Percentiles rank a stretch among this genome's conserved stretches.
These are phyloP conservation scores for Helicoverpa armigera DNA, from an alignment of 1,140 invertebrate species.

Conservation along the genomic window DNA sequence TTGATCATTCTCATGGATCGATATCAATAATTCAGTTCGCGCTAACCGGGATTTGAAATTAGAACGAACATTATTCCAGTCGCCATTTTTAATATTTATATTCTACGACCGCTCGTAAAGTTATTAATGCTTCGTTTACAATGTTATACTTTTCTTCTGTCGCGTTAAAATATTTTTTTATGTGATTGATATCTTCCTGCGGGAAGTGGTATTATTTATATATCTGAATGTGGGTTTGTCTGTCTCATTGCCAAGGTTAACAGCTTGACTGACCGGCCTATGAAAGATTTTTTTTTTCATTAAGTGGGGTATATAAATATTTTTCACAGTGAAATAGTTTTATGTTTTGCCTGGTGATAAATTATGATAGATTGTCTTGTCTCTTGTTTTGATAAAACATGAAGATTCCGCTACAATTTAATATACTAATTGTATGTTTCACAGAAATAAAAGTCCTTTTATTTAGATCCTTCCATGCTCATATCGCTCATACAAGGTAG, in stretches of 20 bases:
- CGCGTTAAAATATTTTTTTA: conserved; percentile 11
- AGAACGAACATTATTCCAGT: conserved; percentile 45
- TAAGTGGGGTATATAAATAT: too few relatives aligned
- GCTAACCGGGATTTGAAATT: conserved; percentile 51
- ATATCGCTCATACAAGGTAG: too few relatives aligned
- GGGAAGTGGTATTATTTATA: conserved; percentile 4
- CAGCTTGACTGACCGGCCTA: not conserved
- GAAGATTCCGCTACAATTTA: too few relatives aligned
- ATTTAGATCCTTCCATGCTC: too few relatives aligned
- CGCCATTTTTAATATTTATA: conserved; percentile 47
- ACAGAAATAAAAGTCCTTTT: too few relatives aligned
- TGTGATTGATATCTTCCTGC: conserved; percentile 2
- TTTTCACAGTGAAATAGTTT: too few relatives aligned
- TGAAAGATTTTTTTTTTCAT: too few relatives aligned
- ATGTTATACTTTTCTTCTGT: conserved; percentile 23
- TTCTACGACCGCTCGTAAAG: conserved; percentile 40
- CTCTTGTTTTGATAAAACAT: too few relatives aligned
- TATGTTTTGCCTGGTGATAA: too few relatives aligned
- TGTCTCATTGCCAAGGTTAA: conserved; percentile 16
- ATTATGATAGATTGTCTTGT: too few relatives aligned
- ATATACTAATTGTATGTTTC: too few relatives aligned
- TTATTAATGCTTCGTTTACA: conserved; percentile 43
- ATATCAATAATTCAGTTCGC: conserved; percentile 28
- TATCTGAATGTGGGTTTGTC: not conserved
- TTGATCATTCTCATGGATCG: conserved; percentile 12